Evolutionary conservation across 2,113 vertebrate species (phyloP), one percentile per base, ranked within the genome.

Genomic region (Aegithalos caudatus): DNA sequence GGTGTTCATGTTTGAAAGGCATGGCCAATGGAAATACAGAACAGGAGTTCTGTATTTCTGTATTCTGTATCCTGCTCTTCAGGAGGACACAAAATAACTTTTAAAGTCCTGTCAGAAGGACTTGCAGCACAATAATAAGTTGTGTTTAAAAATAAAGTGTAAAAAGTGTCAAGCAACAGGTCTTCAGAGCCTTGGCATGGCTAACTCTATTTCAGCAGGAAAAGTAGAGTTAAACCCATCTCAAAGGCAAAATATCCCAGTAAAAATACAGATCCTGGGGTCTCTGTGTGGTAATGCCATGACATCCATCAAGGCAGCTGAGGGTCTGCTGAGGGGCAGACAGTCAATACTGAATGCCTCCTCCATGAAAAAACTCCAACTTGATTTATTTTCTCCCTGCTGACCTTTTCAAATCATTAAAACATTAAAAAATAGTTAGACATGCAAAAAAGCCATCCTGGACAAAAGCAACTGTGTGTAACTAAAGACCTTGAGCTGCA

Each of bases 371-470:
- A n/a, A 90, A 45, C 14, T 20, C 35, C 21, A 62, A 0, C 21
- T 56, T 37, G 16, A 14, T 80, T 69, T 42, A 23, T n/a, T 56
- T 73, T 56, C 35, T 60, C 24, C 44, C 38, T 25, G 15, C 12
- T 45, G 37, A 66, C 44, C 74, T 93, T 89, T 83, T 17, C 2
- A 81, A 78, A 54, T 20, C 51, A 64, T 53, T 45, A 81, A 31
- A 40, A 38, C 12, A 17, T 66, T 45, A 38, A 51, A 74, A 28
- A 54, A 14, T 1, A 4, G 6, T 57, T 56, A 73, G 10, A 44
- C 2, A 1, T 1, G 4, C 9, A 73, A 44, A n/a, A 22, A 35
- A 7, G 11, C 5, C 9, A 40, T 40, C 53, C 27, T 4, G 10
- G 56, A 18, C 64, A 73, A 88, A 83, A 62, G 19, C 40, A 80